Conservation (phyloP, 64 coral and sea anemone genomes). For the Stylophora pistillata region DNA sequence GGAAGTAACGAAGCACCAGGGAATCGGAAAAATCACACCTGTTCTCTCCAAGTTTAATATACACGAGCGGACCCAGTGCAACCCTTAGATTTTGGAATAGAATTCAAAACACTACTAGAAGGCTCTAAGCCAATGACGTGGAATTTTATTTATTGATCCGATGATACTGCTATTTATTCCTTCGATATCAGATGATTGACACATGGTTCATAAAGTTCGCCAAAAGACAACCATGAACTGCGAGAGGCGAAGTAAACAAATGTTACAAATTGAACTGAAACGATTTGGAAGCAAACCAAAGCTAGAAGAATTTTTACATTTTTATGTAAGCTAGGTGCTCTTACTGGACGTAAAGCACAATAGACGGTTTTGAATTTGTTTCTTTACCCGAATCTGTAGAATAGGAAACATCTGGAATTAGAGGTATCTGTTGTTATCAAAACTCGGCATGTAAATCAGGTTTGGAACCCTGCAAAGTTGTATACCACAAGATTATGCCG, state of each 20-base stretch:
- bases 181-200: neutral
- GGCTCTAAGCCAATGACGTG: neutral
- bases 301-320: neutral
- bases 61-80: too few relatives aligned
- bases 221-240: conserved; percentile 28
- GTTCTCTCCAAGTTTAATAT: neutral
- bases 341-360: neutral
- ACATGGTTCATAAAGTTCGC: neutral
- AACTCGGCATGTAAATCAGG: conserved; percentile 8
- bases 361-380: neutral
- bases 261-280: conserved; percentile 3
- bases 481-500: neutral
- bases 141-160: conserved; percentile 16
- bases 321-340: neutral
- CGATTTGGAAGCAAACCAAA: neutral
- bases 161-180: conserved; percentile 10
- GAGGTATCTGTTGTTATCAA: neutral
- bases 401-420: conserved; percentile 6
- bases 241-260: conserved; percentile 19
- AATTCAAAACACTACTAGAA: neutral
- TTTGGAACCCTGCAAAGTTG: neutral
- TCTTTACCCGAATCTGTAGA: neutral
- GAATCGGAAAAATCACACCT: conserved; percentile 30
- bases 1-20: neutral
- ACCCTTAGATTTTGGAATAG: too few relatives aligned